phyloP scores from a whole-genome alignment of 2,113 vertebrate species.

The Rhegmatorhina hoffmannsi region DNA sequence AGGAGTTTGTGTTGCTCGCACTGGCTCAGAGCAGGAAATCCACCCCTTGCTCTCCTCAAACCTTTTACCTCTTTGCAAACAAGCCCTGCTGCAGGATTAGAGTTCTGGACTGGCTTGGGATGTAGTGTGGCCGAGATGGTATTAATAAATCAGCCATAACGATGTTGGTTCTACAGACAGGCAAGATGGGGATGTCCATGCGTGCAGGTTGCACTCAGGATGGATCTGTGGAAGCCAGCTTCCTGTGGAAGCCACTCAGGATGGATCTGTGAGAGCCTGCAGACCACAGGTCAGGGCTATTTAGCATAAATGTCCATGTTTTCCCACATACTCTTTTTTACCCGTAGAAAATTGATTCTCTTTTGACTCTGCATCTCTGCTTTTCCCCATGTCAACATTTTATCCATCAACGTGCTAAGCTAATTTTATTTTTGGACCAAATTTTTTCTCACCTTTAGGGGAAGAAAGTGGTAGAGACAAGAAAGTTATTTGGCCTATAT shows the following conservation, averaged over 20 bases:
- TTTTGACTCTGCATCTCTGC: background rate
- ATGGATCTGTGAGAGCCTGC: background rate
- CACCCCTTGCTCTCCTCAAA: background rate
- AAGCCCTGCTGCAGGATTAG: background rate
- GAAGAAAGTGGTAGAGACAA: background rate
- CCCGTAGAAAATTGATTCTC: background rate
- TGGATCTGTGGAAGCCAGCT: background rate
- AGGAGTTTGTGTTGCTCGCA: accelerated
- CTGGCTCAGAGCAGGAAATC: background rate
- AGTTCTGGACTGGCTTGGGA: background rate
- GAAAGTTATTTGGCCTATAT: background rate
- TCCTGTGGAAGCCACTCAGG: too few relatives aligned
- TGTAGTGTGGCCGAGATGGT: accelerated
- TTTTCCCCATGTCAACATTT: background rate
- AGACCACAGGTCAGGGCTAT: background rate
- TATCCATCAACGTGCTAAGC: background rate
- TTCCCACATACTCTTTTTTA: background rate
- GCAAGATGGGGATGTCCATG: background rate
- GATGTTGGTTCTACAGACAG: background rate
- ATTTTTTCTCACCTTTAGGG: background rate
- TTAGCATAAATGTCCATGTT: background rate
- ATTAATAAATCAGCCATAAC: background rate
- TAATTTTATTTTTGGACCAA: background rate
- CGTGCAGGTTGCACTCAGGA: accelerated
- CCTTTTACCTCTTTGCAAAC: background rate